Evolutionary conservation across 2,113 vertebrate genomes (phyloP).

Genomic region (Ceyx margarethae): DNA sequence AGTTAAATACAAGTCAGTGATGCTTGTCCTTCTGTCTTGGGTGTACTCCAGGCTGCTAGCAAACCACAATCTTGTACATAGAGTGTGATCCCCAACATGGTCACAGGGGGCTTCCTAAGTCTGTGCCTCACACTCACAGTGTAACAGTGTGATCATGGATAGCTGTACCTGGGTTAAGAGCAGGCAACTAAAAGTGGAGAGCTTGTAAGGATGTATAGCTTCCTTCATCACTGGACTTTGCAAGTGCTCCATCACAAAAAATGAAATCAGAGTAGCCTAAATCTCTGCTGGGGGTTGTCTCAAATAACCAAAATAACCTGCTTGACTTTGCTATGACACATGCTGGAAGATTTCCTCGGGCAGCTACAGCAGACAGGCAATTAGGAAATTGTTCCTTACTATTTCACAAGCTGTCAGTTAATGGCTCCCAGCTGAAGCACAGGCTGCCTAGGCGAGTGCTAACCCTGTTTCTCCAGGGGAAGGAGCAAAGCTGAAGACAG

Average conservation of each 20-base stretch:
- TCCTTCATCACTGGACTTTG: background rate
- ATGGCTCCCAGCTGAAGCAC: constrained; percentile 55
- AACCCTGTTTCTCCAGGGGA: background rate
- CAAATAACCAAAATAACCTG: constrained; percentile 46
- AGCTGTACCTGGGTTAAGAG: background rate
- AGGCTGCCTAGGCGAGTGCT: background rate
- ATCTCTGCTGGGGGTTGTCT: background rate
- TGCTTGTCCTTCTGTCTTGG: background rate
- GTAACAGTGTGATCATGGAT: background rate
- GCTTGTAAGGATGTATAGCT: background rate
- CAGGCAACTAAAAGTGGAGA: background rate
- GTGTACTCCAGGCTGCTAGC: background rate
- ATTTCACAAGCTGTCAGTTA: constrained; percentile 63
- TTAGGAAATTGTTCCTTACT: constrained; percentile 56
- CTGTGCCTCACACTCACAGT: background rate
- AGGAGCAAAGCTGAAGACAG: background rate
- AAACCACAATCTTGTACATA: background rate
- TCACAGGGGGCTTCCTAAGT: background rate
- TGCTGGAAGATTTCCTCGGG: constrained; percentile 24
- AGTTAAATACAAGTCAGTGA: background rate
- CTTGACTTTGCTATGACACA: constrained; percentile 6
- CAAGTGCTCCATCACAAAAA: background rate
- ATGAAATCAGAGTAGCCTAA: background rate
- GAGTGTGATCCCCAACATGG: fast-evolving
- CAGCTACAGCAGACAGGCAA: constrained; percentile 56